These are phyloP conservation scores for Otus sunia DNA, from an alignment of 2,113 vertebrate genomes.

Conservation along the genomic window DNA sequence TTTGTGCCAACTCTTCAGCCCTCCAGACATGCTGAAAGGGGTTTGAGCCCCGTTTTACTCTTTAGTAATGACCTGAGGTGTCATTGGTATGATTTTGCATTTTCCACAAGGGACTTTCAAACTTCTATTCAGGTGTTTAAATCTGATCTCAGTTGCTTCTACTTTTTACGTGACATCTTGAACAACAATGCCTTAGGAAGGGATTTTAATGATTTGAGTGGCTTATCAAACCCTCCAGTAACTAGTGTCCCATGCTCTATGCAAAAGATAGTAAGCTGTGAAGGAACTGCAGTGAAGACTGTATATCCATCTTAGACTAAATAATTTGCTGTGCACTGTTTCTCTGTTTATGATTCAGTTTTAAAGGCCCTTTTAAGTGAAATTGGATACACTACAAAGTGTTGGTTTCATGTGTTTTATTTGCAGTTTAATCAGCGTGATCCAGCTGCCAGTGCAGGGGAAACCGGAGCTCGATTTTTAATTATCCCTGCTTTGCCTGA, in stretches of 20 bases:
- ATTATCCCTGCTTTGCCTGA: constrained; percentile 80
- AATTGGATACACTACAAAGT: constrained; percentile 79
- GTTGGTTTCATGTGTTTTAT: constrained; percentile 79
- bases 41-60: not conserved
- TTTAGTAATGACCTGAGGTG: not conserved
- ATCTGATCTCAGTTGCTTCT: not conserved
- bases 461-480: constrained; percentile 76
- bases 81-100: not conserved
- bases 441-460: constrained; percentile 73
- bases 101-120: not conserved
- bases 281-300: not conserved
- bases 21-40: not conserved
- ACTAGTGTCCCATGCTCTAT: not conserved
- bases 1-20: not conserved
- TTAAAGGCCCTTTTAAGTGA: constrained; percentile 77
- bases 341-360: constrained; percentile 74
- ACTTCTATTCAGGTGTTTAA: not conserved
- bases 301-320: constrained; percentile 56
- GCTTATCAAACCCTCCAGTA: not conserved
- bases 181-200: not conserved
- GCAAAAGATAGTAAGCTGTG: not conserved
- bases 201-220: not conserved
- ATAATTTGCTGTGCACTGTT: constrained; percentile 67
- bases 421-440: constrained; percentile 81
- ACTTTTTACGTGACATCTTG: not conserved